A percentile compares a stretch with the other conserved stretches of the same genome.
Evolutionary conservation across 2,797 vertebrate genomes (phyloP).

Genomic region (Enteromius unitaeniatus): DNA sequence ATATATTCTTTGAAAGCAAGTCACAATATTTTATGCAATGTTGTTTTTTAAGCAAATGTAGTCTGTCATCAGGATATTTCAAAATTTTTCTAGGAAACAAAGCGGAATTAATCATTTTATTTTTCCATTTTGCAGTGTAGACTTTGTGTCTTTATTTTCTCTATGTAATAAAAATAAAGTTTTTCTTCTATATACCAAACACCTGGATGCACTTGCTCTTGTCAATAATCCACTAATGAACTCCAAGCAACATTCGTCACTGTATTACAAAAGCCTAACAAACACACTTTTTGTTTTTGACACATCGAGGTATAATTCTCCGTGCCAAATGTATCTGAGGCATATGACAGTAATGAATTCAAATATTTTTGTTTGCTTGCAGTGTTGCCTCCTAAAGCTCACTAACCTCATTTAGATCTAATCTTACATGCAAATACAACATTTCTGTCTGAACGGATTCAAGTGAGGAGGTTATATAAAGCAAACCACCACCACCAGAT

Average conservation of each 20-base stretch:
- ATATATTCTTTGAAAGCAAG: neutral
- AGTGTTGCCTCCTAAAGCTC: slow-evolving; percentile 32
- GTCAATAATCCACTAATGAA: neutral
- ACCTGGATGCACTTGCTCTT: neutral
- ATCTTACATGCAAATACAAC: slow-evolving; percentile 54
- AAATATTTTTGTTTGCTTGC: slow-evolving; percentile 16
- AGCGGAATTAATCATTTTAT: neutral
- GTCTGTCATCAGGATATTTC: neutral
- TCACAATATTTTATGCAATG: neutral
- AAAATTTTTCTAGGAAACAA: neutral
- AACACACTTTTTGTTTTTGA: slow-evolving; percentile 7
- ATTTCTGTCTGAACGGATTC: slow-evolving; percentile 48
- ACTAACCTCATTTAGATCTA: slow-evolving; percentile 47
- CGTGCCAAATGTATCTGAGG: neutral
- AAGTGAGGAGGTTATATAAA: slow-evolving; percentile 43
- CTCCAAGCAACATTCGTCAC: neutral
- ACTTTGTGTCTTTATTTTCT: neutral
- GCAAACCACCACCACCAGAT: slow-evolving; percentile 37
- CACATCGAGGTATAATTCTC: neutral
- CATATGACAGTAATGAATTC: slow-evolving; percentile 32
- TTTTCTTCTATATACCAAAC: neutral
- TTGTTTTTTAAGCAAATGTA: neutral
- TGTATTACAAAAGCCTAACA: neutral
- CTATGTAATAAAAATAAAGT: neutral
- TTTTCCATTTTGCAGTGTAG: neutral